Evolutionary conservation across 2,888 invertebrate genomes (phyloP).

Genomic region (Palloptera scutellata): DNA sequence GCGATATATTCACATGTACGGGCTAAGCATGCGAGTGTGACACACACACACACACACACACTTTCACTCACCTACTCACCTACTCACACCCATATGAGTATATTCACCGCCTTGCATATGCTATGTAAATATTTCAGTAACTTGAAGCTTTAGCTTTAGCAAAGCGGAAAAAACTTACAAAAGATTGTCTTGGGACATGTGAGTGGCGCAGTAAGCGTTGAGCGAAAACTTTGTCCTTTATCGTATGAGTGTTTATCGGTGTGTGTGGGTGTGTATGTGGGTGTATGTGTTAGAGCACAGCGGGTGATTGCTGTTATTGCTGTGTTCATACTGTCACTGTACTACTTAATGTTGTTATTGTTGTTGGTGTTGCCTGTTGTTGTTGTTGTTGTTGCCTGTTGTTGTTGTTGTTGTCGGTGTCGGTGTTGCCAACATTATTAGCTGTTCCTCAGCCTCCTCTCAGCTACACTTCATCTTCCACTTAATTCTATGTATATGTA

Average conservation of each 20-base stretch:
- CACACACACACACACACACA: conserved; percentile 9
- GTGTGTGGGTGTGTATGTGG: neutral
- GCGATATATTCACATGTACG: conserved; percentile 17
- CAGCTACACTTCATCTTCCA: conserved; percentile 1
- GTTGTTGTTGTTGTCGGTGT: conserved; percentile 12
- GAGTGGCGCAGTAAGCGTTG: neutral
- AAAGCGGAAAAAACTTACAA: conserved; percentile 18
- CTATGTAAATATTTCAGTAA: no score
- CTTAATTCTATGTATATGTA: neutral
- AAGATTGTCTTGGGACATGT: conserved; percentile 33
- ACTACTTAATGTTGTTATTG: no score
- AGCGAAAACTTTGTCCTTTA: conserved; percentile 33
- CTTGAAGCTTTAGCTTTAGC: neutral
- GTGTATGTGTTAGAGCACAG: no score
- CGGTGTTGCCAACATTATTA: conserved; percentile 33
- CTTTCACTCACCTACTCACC: conserved; percentile 14
- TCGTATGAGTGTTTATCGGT: conserved; percentile 3
- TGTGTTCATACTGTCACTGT: conserved; percentile 6
- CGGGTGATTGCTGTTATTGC: neutral
- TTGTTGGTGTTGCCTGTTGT: neutral
- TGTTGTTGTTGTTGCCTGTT: conserved; percentile 2
- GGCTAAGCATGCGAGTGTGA: neutral
- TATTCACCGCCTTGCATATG: neutral
- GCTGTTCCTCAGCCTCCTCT: conserved; percentile 22
- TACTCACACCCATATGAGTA: conserved; percentile 1